phyloP scores from a whole-genome alignment of 92 coral and sea anemone species.

The Isaurus tuberculatus region DNA sequence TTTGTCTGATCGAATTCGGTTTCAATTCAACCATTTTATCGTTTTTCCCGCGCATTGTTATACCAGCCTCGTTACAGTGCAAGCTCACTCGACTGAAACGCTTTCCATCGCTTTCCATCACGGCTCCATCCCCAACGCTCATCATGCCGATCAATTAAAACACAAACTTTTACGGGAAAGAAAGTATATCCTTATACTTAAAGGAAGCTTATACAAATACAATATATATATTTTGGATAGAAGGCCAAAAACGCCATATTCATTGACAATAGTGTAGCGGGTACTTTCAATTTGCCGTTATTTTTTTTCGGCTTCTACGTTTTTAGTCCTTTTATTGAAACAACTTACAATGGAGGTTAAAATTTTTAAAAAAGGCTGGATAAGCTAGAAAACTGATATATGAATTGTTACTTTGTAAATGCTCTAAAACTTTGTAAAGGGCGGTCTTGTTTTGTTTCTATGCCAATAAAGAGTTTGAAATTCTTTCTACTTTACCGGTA shows the following conservation, averaged over 20 bases:
- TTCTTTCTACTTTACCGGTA: neutral
- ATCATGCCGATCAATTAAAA: neutral
- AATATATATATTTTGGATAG: neutral
- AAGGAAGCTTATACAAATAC: neutral
- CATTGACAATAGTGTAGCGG: neutral
- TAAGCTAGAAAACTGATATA: neutral
- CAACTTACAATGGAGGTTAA: neutral
- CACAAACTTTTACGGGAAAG: neutral
- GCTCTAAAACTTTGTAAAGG: neutral
- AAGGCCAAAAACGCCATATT: neutral
- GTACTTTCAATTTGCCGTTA: neutral
- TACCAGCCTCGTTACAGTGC: conserved; percentile 61
- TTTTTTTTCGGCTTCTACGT: neutral
- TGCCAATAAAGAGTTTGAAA: neutral
- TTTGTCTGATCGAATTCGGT: conserved; percentile 52
- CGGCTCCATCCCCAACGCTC: neutral
- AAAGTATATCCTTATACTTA: neutral
- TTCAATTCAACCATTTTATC: conserved; percentile 66
- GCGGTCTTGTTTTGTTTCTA: neutral
- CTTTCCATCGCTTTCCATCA: no score
- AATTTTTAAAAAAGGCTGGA: neutral
- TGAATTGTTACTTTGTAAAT: neutral
- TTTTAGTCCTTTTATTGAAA: neutral
- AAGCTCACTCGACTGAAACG: conserved; percentile 51
- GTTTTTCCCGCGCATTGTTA: conserved; percentile 97